These are phyloP conservation scores for Notoglanidium macrostoma DNA, from an alignment of 2,797 vertebrate species.

Conservation along the genomic window DNA sequence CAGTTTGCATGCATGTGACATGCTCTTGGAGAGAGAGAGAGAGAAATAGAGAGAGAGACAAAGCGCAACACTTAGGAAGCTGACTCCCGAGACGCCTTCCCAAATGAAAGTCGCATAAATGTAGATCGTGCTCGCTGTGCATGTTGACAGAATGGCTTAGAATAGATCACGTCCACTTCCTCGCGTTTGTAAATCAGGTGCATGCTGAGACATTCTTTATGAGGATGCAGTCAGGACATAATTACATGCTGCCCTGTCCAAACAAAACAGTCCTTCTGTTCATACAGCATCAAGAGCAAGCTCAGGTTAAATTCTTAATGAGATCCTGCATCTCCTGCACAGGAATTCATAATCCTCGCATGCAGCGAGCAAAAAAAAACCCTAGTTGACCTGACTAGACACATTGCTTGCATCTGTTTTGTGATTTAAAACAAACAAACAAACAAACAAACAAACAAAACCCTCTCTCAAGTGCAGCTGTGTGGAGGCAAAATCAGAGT, in stretches of 20 bases:
- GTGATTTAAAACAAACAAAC: not conserved
- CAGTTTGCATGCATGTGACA: conserved; percentile 18
- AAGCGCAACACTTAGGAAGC: not conserved
- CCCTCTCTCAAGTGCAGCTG: not conserved
- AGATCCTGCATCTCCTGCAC: not conserved
- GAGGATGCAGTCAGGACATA: conserved; percentile 20
- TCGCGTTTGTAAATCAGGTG: conserved; percentile 12
- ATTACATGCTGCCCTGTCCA: not conserved
- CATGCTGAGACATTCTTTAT: conserved; percentile 20
- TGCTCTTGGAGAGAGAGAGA: not conserved
- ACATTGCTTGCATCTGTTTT: not conserved
- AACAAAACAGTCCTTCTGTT: not conserved
- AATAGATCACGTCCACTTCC: conserved; percentile 25
- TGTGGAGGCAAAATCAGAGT: not conserved
- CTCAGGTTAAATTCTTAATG: conserved; percentile 30
- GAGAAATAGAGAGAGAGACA: conserved; percentile 7
- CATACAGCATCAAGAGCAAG: conserved; percentile 8
- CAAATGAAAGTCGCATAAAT: not conserved
- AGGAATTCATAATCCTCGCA: not conserved
- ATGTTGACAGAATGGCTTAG: conserved; percentile 9
- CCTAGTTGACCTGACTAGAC: not conserved
- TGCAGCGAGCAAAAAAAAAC: not conserved
- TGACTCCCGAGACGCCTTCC: not conserved
- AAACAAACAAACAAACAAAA: too few relatives aligned
- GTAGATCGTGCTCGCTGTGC: not conserved